Conservation (phyloP, 2,888 invertebrate species). For the Nomada flava region DNA sequence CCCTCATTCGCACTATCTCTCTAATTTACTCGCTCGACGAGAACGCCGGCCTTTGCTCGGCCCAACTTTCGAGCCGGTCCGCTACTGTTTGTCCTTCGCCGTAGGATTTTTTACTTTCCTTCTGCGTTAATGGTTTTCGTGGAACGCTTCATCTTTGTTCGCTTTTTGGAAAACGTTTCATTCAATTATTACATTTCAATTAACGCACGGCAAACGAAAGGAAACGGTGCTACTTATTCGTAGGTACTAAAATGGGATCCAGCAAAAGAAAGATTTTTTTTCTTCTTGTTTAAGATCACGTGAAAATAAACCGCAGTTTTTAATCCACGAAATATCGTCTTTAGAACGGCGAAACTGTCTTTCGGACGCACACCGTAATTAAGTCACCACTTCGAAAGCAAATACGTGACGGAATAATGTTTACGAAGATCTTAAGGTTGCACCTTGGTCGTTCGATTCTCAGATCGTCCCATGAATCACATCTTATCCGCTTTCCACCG, state of each 20-base stretch:
- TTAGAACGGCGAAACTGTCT: not conserved
- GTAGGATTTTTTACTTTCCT: constrained; percentile 11
- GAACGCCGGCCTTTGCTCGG: constrained; percentile 50
- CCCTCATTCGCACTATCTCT: constrained; percentile 68
- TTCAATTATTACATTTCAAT: not conserved
- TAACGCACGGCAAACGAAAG: too few relatives aligned
- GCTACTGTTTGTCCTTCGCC: constrained; percentile 70
- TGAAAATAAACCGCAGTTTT: too few relatives aligned
- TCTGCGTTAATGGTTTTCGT: constrained; percentile 20
- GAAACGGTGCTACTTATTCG: too few relatives aligned
- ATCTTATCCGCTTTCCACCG: constrained; percentile 47
- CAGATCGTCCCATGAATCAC: constrained; percentile 53
- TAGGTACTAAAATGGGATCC: too few relatives aligned
- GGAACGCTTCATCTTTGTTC: constrained; percentile 10
- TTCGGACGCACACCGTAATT: not conserved
- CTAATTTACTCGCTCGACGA: constrained; percentile 64
- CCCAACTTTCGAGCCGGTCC: constrained; percentile 20
- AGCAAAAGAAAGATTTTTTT: too few relatives aligned
- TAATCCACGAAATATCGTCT: too few relatives aligned
- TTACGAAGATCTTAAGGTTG: constrained; percentile 17
- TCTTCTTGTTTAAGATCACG: too few relatives aligned
- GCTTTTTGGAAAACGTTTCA: not conserved
- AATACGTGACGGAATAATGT: not conserved
- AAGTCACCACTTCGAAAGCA: not conserved
- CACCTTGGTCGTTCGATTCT: not conserved